phyloP scores from a whole-genome alignment of 2,797 vertebrate genomes.

The Onychomys torridus region DNA sequence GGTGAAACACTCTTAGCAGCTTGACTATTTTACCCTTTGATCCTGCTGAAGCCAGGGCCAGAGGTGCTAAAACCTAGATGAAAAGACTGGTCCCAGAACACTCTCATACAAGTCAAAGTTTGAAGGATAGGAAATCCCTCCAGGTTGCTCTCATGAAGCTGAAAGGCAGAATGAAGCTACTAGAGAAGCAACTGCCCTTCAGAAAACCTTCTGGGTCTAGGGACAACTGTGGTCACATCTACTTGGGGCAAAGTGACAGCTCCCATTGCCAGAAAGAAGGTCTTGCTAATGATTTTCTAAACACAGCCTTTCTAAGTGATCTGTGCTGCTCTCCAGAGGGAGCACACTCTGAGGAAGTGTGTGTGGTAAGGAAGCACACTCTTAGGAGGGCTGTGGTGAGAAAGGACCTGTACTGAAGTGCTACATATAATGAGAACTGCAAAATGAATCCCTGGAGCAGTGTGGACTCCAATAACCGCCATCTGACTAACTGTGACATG shows the following conservation, averaged over 20 bases:
- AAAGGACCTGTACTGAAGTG: neutral
- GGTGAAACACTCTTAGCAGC: slow-evolving; percentile 61
- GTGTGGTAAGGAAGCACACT: neutral
- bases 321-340: neutral
- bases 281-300: slow-evolving; percentile 58
- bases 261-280: neutral
- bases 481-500: neutral
- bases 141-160: slow-evolving; percentile 29
- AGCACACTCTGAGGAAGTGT: neutral
- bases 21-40: slow-evolving; percentile 50
- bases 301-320: slow-evolving; percentile 4
- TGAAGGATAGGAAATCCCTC: slow-evolving; percentile 62
- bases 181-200: slow-evolving; percentile 41
- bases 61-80: slow-evolving; percentile 80
- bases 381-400: neutral
- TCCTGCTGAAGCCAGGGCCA: slow-evolving; percentile 21
- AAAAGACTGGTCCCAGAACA: slow-evolving; percentile 65
- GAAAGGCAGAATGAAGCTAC: neutral
- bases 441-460: neutral
- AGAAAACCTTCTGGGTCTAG: neutral
- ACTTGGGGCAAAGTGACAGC: slow-evolving; percentile 38
- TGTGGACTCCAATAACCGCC: neutral
- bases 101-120: slow-evolving; percentile 41
- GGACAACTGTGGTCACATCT: slow-evolving; percentile 51
- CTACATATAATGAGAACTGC: neutral